A percentile compares a stretch with the other conserved stretches of the same genome.
Conservation (phyloP, 2,797 vertebrate species). For the Crenuchus spilurus region DNA sequence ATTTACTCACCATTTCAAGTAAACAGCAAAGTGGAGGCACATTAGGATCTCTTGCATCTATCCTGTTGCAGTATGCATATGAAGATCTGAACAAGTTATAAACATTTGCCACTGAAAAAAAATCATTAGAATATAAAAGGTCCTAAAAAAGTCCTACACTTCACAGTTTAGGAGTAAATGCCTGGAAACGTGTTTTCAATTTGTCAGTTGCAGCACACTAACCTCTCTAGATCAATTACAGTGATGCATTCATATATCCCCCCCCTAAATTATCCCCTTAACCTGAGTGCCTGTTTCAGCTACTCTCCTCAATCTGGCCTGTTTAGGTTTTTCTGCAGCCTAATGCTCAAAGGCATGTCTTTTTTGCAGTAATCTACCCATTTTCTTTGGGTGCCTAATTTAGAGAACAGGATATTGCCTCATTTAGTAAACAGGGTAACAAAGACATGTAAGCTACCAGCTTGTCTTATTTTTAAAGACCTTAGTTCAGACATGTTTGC, state of each 20-base stretch:
- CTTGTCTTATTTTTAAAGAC: not conserved
- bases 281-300: slow-evolving; percentile 3
- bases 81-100: not conserved
- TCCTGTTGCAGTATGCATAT: not conserved
- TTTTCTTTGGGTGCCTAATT: slow-evolving; percentile 10
- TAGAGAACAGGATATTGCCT: slow-evolving; percentile 20
- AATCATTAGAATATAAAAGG: slow-evolving; percentile 15
- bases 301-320: not conserved
- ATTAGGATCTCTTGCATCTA: not conserved
- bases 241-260: slow-evolving; percentile 29
- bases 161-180: slow-evolving; percentile 19
- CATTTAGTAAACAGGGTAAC: slow-evolving; percentile 12
- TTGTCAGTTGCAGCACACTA: slow-evolving; percentile 30
- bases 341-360: slow-evolving; percentile 7
- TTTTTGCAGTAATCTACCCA: not conserved
- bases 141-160: not conserved
- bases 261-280: slow-evolving; percentile 19
- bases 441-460: slow-evolving; percentile 7
- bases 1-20: slow-evolving; percentile 11
- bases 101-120: not conserved
- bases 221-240: slow-evolving; percentile 31
- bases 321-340: slow-evolving; percentile 8
- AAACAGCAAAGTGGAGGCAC: not conserved
- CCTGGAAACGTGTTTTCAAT: slow-evolving; percentile 43
- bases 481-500: not conserved